Evolutionary conservation across 2,888 invertebrate genomes (phyloP).

Genomic region (Plemyria rubiginata): DNA sequence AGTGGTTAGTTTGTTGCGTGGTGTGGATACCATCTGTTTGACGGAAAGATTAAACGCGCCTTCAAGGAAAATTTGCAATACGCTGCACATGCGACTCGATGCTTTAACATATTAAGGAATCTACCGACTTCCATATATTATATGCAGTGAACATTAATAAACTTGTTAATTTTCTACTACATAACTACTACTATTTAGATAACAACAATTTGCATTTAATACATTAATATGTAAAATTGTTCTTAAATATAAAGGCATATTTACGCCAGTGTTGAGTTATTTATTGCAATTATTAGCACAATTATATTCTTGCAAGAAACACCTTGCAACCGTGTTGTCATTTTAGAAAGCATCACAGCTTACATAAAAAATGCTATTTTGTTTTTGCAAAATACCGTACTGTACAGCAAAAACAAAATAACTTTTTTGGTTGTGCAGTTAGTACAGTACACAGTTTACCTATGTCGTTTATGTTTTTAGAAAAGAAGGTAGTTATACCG

Average conservation of each 20-base stretch:
- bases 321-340: neutral
- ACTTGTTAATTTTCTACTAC: slow-evolving; percentile 20
- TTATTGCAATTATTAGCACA: slow-evolving; percentile 26
- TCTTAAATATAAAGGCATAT: slow-evolving; percentile 24
- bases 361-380: neutral
- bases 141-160: slow-evolving; percentile 20
- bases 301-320: slow-evolving; percentile 3
- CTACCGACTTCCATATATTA: slow-evolving; percentile 23
- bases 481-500: neutral
- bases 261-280: slow-evolving; percentile 16
- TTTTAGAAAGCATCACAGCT: neutral
- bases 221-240: slow-evolving; percentile 29
- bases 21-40: slow-evolving; percentile 75
- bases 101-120: slow-evolving; percentile 25
- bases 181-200: slow-evolving; percentile 23
- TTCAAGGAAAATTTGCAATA: slow-evolving; percentile 55
- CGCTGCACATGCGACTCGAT: slow-evolving; percentile 12
- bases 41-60: slow-evolving; percentile 72
- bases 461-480: neutral
- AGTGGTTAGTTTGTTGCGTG: slow-evolving; percentile 64
- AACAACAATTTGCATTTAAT: slow-evolving; percentile 49
- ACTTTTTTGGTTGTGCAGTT: too few species aligned
- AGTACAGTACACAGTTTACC: neutral
- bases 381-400: too few species aligned
- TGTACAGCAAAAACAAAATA: too few species aligned